Conservation (phyloP, 2,888 invertebrate genomes). For the Sarcophaga variegata region DNA sequence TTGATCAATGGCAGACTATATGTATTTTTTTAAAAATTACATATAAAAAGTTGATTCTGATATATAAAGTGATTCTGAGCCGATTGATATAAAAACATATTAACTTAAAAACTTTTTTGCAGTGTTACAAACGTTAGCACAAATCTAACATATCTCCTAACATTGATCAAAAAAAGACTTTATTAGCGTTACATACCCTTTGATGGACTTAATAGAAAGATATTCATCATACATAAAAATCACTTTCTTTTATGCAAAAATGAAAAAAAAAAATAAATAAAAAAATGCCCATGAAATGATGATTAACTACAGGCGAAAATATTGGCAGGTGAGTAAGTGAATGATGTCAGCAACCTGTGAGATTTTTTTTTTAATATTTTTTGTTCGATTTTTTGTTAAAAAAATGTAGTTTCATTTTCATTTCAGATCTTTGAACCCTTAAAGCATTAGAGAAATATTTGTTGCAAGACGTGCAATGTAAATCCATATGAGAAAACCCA, state of each 20-base stretch:
- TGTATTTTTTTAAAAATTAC: no score
- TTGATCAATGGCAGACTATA: no score
- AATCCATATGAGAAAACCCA: background rate
- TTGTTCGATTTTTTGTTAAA: background rate
- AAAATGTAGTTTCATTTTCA: constrained; percentile 17
- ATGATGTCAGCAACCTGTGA: constrained; percentile 11
- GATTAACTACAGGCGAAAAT: background rate
- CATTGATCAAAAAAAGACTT: no score
- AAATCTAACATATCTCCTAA: no score
- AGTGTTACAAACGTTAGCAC: no score
- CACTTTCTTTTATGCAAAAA: constrained; percentile 49
- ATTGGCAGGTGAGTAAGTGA: background rate
- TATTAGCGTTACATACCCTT: constrained; percentile 19
- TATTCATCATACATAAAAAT: background rate
- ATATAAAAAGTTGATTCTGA: no score
- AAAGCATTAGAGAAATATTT: background rate
- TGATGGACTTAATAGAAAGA: constrained; percentile 5
- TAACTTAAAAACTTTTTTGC: no score
- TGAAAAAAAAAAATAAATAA: background rate
- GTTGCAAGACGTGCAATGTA: background rate
- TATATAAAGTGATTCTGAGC: no score
- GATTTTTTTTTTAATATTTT: background rate
- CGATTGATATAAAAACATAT: no score
- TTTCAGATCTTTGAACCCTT: constrained; percentile 1
- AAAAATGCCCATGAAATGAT: background rate